A percentile compares a stretch with the other conserved stretches of the same genome.
Evolutionary conservation across 2,888 invertebrate genomes (phyloP).

Genomic region (Trichogramma dendrolimi): DNA sequence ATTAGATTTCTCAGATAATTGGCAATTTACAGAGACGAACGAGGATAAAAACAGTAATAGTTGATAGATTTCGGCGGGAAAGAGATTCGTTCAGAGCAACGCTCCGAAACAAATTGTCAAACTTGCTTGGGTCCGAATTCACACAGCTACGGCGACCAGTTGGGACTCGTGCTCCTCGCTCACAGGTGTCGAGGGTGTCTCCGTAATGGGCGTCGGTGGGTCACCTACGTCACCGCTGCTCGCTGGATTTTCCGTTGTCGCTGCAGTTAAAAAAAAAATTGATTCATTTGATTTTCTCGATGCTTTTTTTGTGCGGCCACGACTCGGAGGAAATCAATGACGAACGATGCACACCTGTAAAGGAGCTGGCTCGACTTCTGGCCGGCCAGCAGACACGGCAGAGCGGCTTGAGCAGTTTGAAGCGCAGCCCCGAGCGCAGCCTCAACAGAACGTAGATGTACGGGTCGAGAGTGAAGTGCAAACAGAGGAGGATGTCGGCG

Average conservation of each 20-base stretch:
- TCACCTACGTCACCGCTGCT: slow-evolving; percentile 43
- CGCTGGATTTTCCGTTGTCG: slow-evolving; percentile 44
- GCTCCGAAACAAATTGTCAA: too few relatives aligned
- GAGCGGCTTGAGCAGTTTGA: slow-evolving; percentile 45
- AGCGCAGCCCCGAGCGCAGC: slow-evolving; percentile 41
- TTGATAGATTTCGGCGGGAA: too few relatives aligned
- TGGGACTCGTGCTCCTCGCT: slow-evolving; percentile 43
- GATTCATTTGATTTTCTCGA: too few relatives aligned
- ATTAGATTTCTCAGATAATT: too few relatives aligned
- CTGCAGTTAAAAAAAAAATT: slow-evolving; percentile 27
- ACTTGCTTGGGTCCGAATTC: slow-evolving; percentile 15
- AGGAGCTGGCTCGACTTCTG: slow-evolving; percentile 45
- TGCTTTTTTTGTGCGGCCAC: background rate
- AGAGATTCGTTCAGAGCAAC: too few relatives aligned
- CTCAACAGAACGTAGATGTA: slow-evolving; percentile 76
- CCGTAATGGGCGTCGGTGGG: slow-evolving; percentile 49
- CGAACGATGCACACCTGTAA: slow-evolving; percentile 36
- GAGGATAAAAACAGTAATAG: too few relatives aligned
- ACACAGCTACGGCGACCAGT: slow-evolving; percentile 38
- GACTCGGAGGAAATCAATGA: background rate
- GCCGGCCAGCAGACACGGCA: slow-evolving; percentile 46
- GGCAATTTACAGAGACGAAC: too few relatives aligned
- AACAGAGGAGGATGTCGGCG: slow-evolving; percentile 71
- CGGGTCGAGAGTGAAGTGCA: slow-evolving; percentile 81
- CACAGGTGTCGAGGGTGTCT: slow-evolving; percentile 47